Evolutionary conservation across 2,797 vertebrate species (phyloP), one percentile per base, ranked within the genome.

Genomic region (Phoeniculus purpureus): DNA sequence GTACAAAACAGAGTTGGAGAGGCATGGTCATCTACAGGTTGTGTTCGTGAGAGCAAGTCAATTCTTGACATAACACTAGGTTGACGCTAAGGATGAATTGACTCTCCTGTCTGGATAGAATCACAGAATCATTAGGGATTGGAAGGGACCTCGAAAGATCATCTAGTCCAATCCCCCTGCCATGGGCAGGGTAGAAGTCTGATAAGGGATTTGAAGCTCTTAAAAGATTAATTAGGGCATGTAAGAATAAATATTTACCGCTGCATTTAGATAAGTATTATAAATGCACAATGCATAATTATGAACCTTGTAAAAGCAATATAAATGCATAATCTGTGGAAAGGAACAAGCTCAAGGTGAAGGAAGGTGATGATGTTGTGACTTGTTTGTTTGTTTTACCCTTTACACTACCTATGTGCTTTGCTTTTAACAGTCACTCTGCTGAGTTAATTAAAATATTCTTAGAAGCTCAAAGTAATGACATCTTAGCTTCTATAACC

Each of bases 181-280:
- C n/a, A n/a, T n/a, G n/a, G n/a, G n/a, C n/a, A n/a, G 32, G 6
- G 15, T 26, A 61, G 84, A 52, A 62, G 14, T 15, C 19, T 81
- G 40, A 16, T 43, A 16, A 14, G 14, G 43, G 43, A 43, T 43
- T 43, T 58, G 43, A 26, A 59, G 26, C 43, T 52, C 58, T 81
- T 93, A n/a, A 60, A 14, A 78, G 17, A 23, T 40, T 34, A 47
- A 45, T 56, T 43, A 43, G 51, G 14, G 9, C 15, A 27, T 87
- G 0, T 40, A 66, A 74, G 59, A 77, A 34, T 60, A 70, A 83
- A 87, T 22, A 77, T 51, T 74, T 95, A 91, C 88, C 95, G 90
- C 83, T 88, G 94, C 75, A 90, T 95, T 87, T 86, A 94, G 90
- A 80, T 75, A 59, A 7, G 5, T 29, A 12, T 37, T 87, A 83